Conservation (phyloP, 2,113 vertebrate genomes). For the Pedetes capensis region DNA sequence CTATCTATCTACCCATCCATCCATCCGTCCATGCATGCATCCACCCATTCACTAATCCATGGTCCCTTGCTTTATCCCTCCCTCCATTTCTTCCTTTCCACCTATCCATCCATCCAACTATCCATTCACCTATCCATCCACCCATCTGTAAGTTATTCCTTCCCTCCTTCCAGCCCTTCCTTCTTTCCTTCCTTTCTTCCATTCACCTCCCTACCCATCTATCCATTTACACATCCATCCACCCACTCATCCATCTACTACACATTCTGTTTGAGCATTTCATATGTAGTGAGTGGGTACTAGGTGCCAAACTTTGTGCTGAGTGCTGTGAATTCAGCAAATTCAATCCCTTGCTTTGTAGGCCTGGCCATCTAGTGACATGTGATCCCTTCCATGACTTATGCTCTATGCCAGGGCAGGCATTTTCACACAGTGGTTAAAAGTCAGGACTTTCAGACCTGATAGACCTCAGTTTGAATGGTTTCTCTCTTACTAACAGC, state of each 20-base stretch:
- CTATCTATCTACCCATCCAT: rapidly evolving
- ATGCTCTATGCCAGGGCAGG: neutral
- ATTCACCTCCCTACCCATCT: too few species aligned
- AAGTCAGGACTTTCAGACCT: neutral
- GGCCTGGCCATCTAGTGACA: neutral
- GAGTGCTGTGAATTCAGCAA: neutral
- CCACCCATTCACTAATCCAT: neutral
- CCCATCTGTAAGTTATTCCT: rapidly evolving
- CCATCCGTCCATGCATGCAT: too few species aligned
- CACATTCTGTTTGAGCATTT: neutral
- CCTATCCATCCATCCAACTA: neutral
- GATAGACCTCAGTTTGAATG: neutral
- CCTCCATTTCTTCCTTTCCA: neutral
- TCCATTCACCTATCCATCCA: neutral
- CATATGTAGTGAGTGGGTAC: neutral
- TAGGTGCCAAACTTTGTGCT: neutral
- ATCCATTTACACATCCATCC: too few species aligned
- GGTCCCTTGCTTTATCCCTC: too few species aligned
- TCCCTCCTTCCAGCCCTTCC: too few species aligned
- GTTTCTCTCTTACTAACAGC: neutral
- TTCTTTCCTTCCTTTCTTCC: rapidly evolving
- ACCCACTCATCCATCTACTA: neutral
- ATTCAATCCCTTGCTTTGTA: neutral
- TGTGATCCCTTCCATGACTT: neutral
- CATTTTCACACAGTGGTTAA: neutral